phyloP scores from a whole-genome alignment of 2,113 vertebrate genomes.

The Neofelis nebulosa region DNA sequence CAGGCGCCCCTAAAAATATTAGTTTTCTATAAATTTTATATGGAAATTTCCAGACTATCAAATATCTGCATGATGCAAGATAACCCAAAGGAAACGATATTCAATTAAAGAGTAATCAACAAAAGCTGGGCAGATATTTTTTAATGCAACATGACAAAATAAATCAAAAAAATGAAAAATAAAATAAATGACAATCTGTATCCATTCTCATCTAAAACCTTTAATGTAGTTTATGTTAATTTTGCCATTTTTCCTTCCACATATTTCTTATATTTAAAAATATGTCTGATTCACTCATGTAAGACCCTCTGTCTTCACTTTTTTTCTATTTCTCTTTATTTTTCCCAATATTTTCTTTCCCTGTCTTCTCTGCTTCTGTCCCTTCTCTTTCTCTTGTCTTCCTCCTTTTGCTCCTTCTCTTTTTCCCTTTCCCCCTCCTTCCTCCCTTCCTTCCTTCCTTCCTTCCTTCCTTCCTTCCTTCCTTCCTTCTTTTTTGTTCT shows the following conservation, averaged over 20 bases:
- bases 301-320: neutral
- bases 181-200: neutral
- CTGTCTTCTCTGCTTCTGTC: accelerated
- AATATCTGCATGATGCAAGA: neutral
- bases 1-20: neutral
- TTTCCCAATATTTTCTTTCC: neutral
- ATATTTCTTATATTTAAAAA: neutral
- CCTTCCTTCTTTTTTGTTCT: neutral
- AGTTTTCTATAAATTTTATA: neutral
- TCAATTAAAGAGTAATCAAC: neutral
- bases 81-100: neutral
- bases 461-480: neutral
- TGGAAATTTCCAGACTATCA: neutral
- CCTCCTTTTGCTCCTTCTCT: neutral
- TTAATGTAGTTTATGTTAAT: neutral
- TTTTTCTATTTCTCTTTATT: neutral
- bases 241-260: neutral
- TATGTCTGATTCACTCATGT: neutral
- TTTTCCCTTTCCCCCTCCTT: neutral
- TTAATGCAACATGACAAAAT: neutral
- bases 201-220: neutral
- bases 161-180: neutral
- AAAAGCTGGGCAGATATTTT: neutral
- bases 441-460: neutral
- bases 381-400: neutral